These are phyloP conservation scores for Panzeria rudis DNA, from an alignment of 2,888 invertebrate species.

Conservation along the genomic window DNA sequence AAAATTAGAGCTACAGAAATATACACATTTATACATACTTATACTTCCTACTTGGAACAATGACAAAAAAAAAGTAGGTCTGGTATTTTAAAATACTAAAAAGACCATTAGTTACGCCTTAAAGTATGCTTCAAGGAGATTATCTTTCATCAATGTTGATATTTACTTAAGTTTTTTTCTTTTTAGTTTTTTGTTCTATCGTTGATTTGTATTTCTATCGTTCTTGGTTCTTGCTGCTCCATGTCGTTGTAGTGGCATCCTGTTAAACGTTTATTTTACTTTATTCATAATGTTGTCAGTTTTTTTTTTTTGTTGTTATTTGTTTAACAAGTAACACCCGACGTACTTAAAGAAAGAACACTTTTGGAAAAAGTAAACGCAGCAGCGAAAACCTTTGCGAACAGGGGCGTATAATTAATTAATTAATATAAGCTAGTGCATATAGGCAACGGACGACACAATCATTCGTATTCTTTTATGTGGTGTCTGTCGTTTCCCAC, in stretches of 20 bases:
- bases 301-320: conserved; percentile 30
- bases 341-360: conserved; percentile 14
- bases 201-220: neutral
- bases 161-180: conserved; percentile 53
- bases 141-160: conserved; percentile 76
- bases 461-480: too few relatives aligned
- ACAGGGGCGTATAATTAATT: conserved; percentile 35
- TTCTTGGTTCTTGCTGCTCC: conserved; percentile 3
- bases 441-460: too few relatives aligned
- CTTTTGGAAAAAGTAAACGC: conserved; percentile 14
- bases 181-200: neutral
- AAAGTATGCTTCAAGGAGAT: conserved; percentile 82
- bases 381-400: neutral
- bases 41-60: conserved; percentile 56
- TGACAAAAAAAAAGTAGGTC: conserved; percentile 76
- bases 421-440: neutral
- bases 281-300: conserved; percentile 54
- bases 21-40: conserved; percentile 5
- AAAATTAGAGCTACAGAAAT: conserved; percentile 1
- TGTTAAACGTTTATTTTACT: conserved; percentile 55
- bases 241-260: conserved; percentile 32
- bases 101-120: conserved; percentile 82
- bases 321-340: conserved; percentile 59
- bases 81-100: conserved; percentile 81
- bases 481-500: too few relatives aligned